phyloP scores from a whole-genome alignment of 2,797 vertebrate species.

The Siniperca undulata region DNA sequence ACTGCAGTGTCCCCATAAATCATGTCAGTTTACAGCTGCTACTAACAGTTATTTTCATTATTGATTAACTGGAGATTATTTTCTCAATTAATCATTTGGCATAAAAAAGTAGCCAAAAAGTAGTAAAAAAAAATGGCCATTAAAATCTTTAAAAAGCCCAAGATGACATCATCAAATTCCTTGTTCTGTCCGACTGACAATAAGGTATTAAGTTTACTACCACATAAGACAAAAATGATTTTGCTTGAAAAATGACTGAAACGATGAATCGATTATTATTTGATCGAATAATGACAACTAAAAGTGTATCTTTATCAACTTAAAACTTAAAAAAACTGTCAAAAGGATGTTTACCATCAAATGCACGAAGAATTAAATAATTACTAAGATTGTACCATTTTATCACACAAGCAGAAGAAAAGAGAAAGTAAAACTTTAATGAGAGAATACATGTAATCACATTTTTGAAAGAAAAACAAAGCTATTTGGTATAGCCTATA shows the following conservation, averaged over 20 bases:
- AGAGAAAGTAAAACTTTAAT: constrained; percentile 16
- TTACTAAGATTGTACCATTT: neutral
- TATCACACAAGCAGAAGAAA: neutral
- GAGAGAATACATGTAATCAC: neutral
- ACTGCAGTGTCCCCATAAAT: constrained; percentile 41
- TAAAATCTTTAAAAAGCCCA: neutral
- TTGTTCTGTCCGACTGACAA: neutral
- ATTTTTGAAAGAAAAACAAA: constrained; percentile 17
- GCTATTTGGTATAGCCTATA: constrained; percentile 21
- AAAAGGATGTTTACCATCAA: neutral
- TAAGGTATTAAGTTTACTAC: neutral
- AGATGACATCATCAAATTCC: neutral
- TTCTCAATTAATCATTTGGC: constrained; percentile 1
- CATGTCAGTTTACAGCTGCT: constrained; percentile 6
- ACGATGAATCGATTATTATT: neutral
- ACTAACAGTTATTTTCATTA: constrained; percentile 30
- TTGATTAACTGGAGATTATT: constrained; percentile 1
- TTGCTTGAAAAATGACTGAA: neutral
- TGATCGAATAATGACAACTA: neutral
- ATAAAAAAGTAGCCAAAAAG: neutral
- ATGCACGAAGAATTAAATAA: neutral
- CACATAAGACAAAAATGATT: neutral
- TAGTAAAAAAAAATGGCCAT: neutral
- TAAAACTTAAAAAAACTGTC: neutral
- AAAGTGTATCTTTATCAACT: neutral